phyloP scores from a whole-genome alignment of 2,797 vertebrate species.

The Psittacula echo region DNA sequence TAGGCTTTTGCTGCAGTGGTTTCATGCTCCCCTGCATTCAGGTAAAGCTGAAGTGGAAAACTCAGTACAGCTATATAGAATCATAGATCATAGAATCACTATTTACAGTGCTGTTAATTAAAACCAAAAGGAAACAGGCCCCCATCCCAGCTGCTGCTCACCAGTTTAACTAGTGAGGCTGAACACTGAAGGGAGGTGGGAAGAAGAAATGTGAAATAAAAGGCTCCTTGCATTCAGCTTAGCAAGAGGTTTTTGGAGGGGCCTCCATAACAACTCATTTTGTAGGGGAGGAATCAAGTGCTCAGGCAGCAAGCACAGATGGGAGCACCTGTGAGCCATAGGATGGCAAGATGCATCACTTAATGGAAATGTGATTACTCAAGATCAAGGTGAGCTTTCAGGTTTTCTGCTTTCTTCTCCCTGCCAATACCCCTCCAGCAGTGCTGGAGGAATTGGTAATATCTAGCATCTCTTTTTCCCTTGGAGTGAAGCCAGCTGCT shows the following conservation, averaged over 20 bases:
- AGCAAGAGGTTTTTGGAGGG: neutral
- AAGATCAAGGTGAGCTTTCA: conserved; percentile 28
- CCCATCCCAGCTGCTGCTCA: neutral
- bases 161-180: fast-evolving
- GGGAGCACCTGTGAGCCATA: neutral
- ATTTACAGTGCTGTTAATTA: neutral
- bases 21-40: neutral
- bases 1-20: fast-evolving
- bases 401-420: neutral
- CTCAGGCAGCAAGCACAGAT: neutral
- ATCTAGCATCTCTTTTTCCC: neutral
- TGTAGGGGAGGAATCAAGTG: neutral
- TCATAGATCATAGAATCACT: neutral
- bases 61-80: neutral
- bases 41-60: neutral
- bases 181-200: fast-evolving
- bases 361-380: neutral
- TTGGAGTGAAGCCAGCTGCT: neutral
- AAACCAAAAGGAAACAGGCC: neutral
- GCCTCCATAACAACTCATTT: fast-evolving
- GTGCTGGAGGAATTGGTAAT: neutral
- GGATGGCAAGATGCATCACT: fast-evolving
- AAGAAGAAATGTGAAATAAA: neutral
- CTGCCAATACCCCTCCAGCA: neutral
- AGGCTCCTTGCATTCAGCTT: neutral